Percentiles rank a stretch among this genome's conserved stretches.
phyloP scores from a whole-genome alignment of 2,888 invertebrate species.

The Drosophila mayaguana region DNA sequence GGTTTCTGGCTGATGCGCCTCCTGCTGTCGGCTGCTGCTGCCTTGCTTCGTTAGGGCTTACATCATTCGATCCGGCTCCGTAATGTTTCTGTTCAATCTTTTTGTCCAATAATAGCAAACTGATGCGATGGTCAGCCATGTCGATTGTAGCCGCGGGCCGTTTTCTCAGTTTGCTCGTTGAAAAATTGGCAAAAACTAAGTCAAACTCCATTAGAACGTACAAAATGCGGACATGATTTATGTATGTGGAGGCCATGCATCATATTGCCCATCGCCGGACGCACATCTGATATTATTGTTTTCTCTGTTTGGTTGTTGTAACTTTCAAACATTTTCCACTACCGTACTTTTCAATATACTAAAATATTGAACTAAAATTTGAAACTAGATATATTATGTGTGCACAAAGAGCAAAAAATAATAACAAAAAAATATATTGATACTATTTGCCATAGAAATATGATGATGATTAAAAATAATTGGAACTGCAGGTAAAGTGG shows the following conservation, averaged over 20 bases:
- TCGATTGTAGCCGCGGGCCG: constrained; percentile 60
- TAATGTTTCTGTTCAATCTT: constrained; percentile 27
- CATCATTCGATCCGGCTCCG: constrained; percentile 25
- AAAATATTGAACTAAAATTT: constrained; percentile 21
- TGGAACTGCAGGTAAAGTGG: background rate
- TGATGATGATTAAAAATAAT: background rate
- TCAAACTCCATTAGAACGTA: constrained; percentile 62
- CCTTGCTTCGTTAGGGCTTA: constrained; percentile 29
- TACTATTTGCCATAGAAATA: too few species aligned
- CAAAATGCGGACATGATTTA: constrained; percentile 66
- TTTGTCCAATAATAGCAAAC: constrained; percentile 59
- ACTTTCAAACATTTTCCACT: constrained; percentile 12
- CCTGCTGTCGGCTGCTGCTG: constrained; percentile 7
- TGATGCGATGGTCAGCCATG: constrained; percentile 42
- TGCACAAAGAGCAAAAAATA: background rate
- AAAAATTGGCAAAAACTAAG: constrained; percentile 66
- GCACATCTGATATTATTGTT: constrained; percentile 22
- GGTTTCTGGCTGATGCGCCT: constrained; percentile 4
- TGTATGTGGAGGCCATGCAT: constrained; percentile 62
- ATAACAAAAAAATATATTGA: background rate
- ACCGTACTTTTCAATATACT: constrained; percentile 10
- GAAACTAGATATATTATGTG: constrained; percentile 3
- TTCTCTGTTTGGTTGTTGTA: constrained; percentile 3
- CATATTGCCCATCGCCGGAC: constrained; percentile 39
- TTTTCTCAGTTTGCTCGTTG: constrained; percentile 45